Base-by-base conservation (phyloP, 1,140 invertebrate genomes). In the Melipona quadrifasciata region DNA sequence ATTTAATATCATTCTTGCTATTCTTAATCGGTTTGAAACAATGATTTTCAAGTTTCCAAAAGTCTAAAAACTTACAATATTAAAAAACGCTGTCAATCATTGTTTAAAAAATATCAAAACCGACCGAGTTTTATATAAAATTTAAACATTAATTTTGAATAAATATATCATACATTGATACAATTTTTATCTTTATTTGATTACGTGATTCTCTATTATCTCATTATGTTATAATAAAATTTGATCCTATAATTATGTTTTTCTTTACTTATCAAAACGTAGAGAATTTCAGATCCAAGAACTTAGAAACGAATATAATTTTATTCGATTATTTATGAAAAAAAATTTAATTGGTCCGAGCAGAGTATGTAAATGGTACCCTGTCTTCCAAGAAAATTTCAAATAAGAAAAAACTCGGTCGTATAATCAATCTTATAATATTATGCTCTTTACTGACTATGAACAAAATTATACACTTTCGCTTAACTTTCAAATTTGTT, bases 351-450 rank as follows among this genome's bases (percentile, higher is more conserved):
- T 58, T 80, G 57, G 34, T 84, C n/a, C 61, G 27, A 65, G n/a
- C 83, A 80, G 53, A 34, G 51, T 84, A 84, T 84, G 83, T 84
- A 84, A 84, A 86, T 65, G 79, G 78, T 88, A 84, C 65, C 80
- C 80, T 80, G 70, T 64, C 53, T 53, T 55, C 24, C 34, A 14
- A 67, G 34, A 75, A 84, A 64, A 68, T 84, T 76, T 81, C 12
- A 72, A 80, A 76, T 27, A 53, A 74, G 64, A 85, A 55, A 21
- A 77, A 53, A 82, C 82, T 79, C 80, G 86, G 80, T 77, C 81
- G 58, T 78, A 78, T 47, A 58, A 75, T 71, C 58, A 74, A 85
- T 65, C 58, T 53, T 86, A 67, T 72, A 87, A 83, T 80, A 64
- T 72, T 78, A 74, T 73, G 57, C 68, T 61, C 24, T 76, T 80